Conservation (phyloP, 2,797 vertebrate genomes). For the Lacerta agilis region DNA sequence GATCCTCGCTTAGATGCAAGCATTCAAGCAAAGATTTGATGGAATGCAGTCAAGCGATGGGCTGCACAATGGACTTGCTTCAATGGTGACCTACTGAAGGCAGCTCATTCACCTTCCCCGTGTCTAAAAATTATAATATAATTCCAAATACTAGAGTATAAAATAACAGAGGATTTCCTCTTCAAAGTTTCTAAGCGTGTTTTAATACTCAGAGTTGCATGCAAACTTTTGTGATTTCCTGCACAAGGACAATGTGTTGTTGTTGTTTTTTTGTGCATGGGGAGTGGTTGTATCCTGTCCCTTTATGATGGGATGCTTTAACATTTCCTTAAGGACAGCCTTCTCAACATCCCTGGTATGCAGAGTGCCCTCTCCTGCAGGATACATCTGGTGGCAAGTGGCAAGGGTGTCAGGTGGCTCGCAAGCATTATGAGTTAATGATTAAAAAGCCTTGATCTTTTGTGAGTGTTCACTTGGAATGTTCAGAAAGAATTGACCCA, state of each 20-base stretch:
- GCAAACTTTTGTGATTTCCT: not conserved
- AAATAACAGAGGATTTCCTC: not conserved
- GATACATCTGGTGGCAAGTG: not conserved
- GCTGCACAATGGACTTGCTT: slow-evolving; percentile 6
- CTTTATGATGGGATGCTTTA: slow-evolving; percentile 29
- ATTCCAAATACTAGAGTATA: not conserved
- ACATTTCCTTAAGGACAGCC: slow-evolving; percentile 21
- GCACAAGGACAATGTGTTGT: not conserved
- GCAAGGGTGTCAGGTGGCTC: not conserved
- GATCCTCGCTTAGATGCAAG: not conserved
- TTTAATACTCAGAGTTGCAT: not conserved
- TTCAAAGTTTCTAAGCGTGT: not conserved
- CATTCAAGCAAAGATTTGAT: slow-evolving; percentile 8
- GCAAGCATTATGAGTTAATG: not conserved
- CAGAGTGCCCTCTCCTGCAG: not conserved
- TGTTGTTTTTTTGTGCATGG: not conserved
- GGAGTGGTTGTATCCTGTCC: not conserved
- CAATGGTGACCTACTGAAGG: not conserved
- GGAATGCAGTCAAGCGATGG: slow-evolving; percentile 2
- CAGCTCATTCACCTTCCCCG: not conserved
- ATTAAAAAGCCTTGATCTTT: not conserved
- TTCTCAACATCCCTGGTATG: not conserved
- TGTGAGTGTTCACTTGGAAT: not conserved
- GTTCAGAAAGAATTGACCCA: not conserved
- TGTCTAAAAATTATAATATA: slow-evolving; percentile 5